These are phyloP conservation scores for Marasmarcha lunaedactyla DNA, from an alignment of 2,888 invertebrate species.

Conservation along the genomic window DNA sequence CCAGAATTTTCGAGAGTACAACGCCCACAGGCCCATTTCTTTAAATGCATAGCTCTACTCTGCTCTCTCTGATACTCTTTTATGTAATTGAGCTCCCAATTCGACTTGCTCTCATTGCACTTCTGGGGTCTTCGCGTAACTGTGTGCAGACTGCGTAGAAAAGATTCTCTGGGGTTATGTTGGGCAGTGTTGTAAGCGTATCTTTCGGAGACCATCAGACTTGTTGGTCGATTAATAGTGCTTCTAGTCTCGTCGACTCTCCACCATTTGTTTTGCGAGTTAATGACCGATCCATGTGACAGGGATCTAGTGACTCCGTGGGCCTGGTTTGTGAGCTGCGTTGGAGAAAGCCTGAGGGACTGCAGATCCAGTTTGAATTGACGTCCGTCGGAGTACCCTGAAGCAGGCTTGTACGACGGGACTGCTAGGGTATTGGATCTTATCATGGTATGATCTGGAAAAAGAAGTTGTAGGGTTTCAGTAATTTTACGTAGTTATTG, in stretches of 20 bases:
- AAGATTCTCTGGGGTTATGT: conserved; percentile 46
- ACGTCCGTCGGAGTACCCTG: conserved; percentile 43
- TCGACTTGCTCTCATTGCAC: conserved; percentile 53
- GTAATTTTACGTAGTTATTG: too few species aligned
- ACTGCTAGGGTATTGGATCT: conserved; percentile 64
- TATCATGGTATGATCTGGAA: conserved; percentile 64
- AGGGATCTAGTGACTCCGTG: conserved; percentile 71
- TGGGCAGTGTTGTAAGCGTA: conserved; percentile 37
- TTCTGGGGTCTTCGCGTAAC: conserved; percentile 60
- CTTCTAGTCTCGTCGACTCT: conserved; percentile 54
- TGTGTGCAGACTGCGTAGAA: conserved; percentile 52
- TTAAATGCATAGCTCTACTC: conserved; percentile 47
- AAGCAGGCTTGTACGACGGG: conserved; percentile 56
- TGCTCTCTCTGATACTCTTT: conserved; percentile 59
- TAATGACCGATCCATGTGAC: conserved; percentile 75
- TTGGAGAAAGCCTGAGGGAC: conserved; percentile 46
- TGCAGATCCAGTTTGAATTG: conserved; percentile 49
- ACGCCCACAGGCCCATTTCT: conserved; percentile 78
- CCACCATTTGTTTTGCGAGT: conserved; percentile 60
- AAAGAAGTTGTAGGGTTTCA: too few species aligned
- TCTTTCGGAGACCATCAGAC: conserved; percentile 69
- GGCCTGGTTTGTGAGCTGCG: conserved; percentile 46
- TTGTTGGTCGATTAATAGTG: conserved; percentile 68
- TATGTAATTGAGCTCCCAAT: conserved; percentile 61
- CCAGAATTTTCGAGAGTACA: conserved; percentile 82